Percentiles rank a stretch among this genome's conserved stretches.
Evolutionary conservation across 2,888 invertebrate species (phyloP).

Genomic region (Stegophylla sp.): DNA sequence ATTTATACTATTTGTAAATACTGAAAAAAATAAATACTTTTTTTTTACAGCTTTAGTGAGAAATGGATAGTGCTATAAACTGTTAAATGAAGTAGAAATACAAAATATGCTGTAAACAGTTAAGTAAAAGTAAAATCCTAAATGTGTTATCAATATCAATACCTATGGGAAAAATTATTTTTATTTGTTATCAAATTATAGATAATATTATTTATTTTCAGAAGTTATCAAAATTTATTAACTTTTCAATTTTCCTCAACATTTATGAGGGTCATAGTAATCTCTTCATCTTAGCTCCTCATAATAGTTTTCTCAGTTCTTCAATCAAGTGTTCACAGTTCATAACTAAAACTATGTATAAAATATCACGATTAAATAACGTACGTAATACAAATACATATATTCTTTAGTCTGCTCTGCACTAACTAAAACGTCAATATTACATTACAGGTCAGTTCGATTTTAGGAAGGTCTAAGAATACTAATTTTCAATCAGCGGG

Average conservation of each 20-base stretch:
- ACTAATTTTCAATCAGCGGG: background rate
- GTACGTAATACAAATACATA: slow-evolving; percentile 9
- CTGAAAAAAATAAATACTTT: no score
- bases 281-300: no score
- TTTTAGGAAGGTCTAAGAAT: slow-evolving; percentile 1
- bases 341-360: slow-evolving; percentile 38
- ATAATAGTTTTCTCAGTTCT: background rate
- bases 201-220: background rate
- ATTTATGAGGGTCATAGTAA: background rate
- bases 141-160: no score
- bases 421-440: background rate
- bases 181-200: no score
- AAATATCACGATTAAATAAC: slow-evolving; percentile 17
- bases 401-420: no score
- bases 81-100: background rate
- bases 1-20: background rate
- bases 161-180: no score
- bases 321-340: background rate
- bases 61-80: background rate
- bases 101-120: background rate
- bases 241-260: background rate
- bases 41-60: background rate
- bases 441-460: slow-evolving; percentile 17
- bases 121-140: background rate
- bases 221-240: slow-evolving; percentile 9